These are phyloP conservation scores for Sus cebifrons DNA, from an alignment of 2,797 vertebrate species.

Conservation along the genomic window DNA sequence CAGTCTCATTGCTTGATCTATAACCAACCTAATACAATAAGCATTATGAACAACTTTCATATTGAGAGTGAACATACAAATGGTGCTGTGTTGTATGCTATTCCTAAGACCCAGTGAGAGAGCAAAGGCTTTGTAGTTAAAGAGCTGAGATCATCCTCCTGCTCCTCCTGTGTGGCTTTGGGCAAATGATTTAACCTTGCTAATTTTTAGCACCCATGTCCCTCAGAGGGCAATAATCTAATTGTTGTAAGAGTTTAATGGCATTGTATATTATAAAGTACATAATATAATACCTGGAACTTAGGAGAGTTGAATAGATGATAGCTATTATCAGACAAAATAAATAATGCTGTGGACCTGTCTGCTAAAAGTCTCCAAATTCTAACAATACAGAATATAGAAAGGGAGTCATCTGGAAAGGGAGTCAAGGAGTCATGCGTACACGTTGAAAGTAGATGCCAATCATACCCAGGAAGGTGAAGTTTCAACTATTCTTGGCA, in stretches of 20 bases:
- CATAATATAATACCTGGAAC: background rate
- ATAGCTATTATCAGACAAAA: background rate
- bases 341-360: background rate
- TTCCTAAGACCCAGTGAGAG: background rate
- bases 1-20: background rate
- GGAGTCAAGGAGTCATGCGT: background rate
- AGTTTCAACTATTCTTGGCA: background rate
- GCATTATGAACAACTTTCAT: background rate
- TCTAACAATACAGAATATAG: background rate
- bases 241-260: background rate
- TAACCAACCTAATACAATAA: background rate
- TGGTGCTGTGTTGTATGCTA: background rate
- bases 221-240: background rate
- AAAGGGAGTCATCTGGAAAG: background rate
- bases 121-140: background rate
- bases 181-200: background rate
- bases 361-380: background rate
- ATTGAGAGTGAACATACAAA: background rate
- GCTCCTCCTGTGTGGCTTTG: background rate
- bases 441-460: background rate
- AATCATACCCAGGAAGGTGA: background rate
- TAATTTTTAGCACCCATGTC: background rate
- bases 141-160: background rate
- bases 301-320: background rate
- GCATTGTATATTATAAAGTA: background rate